Conservation (phyloP, 1,140 invertebrate species). For the Helicoverpa zea region DNA sequence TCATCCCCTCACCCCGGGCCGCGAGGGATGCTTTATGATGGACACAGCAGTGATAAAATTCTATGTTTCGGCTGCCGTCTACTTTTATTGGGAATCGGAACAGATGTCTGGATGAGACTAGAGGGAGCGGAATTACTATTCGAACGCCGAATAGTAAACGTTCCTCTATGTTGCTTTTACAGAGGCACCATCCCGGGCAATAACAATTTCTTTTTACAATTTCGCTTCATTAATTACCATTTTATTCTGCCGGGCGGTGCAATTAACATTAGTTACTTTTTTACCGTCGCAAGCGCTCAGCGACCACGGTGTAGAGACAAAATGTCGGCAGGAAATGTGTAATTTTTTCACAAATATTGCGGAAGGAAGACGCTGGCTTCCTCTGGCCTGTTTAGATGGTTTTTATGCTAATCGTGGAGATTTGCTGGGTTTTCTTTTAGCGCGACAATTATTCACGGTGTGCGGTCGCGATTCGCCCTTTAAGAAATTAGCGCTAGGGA, state of each 20-base stretch:
- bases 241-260: slow-evolving; percentile 66
- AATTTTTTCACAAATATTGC: slow-evolving; percentile 84
- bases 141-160: slow-evolving; percentile 32
- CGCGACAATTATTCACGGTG: slow-evolving; percentile 80
- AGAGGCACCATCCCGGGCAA: slow-evolving; percentile 47
- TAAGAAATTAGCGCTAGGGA: slow-evolving; percentile 70
- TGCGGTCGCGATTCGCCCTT: slow-evolving; percentile 61
- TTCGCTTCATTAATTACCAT: slow-evolving; percentile 69
- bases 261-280: slow-evolving; percentile 78
- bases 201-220: slow-evolving; percentile 66
- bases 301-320: slow-evolving; percentile 67
- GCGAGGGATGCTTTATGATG: slow-evolving; percentile 77
- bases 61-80: slow-evolving; percentile 77
- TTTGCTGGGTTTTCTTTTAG: slow-evolving; percentile 81
- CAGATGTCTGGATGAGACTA: slow-evolving; percentile 75
- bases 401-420: slow-evolving; percentile 85
- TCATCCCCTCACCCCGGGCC: slow-evolving; percentile 56
- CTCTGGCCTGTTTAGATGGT: slow-evolving; percentile 80
- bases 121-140: slow-evolving; percentile 61
- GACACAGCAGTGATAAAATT: slow-evolving; percentile 80
- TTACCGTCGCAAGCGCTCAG: slow-evolving; percentile 57
- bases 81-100: slow-evolving; percentile 79
- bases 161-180: slow-evolving; percentile 39
- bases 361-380: slow-evolving; percentile 81
- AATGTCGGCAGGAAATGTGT: slow-evolving; percentile 80